These are phyloP conservation scores for Himalopsyche kuldschensis DNA, from an alignment of 2,888 invertebrate genomes.

Conservation along the genomic window DNA sequence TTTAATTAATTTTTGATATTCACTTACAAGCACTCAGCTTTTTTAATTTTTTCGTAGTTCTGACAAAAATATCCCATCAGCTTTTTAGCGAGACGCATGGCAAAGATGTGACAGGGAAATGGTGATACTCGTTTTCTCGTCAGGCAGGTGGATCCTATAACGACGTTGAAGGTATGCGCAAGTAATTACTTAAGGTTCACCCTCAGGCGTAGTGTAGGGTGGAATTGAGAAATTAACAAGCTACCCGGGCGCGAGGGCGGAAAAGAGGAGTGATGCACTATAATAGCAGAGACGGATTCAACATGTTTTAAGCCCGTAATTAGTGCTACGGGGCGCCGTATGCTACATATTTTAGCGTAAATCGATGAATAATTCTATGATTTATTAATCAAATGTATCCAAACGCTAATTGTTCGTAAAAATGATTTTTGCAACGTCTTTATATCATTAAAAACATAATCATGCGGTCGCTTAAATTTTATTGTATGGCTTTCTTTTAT, in stretches of 20 bases:
- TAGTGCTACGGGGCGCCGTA: not conserved
- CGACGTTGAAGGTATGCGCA: conserved; percentile 29
- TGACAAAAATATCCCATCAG: not conserved
- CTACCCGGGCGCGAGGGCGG: not conserved
- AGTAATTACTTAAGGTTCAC: conserved; percentile 37
- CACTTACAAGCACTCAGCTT: not conserved
- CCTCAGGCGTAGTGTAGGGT: conserved; percentile 17
- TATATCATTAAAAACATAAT: too few species aligned
- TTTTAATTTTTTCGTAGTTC: not conserved
- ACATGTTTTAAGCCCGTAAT: not conserved
- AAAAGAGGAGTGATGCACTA: not conserved
- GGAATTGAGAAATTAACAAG: conserved; percentile 37
- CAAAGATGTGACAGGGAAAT: conserved; percentile 23
- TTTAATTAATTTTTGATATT: too few species aligned
- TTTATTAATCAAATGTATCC: too few species aligned
- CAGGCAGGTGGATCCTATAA: conserved; percentile 9
- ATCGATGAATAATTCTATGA: not conserved
- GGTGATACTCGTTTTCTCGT: conserved; percentile 13
- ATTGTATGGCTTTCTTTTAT: too few species aligned
- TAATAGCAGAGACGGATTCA: not conserved
- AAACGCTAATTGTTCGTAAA: too few species aligned
- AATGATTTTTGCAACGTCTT: too few species aligned
- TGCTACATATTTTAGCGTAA: not conserved
- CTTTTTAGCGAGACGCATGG: conserved; percentile 1
- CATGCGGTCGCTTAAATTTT: too few species aligned